Evolutionary conservation across 92 coral and sea anemone species (phyloP), one percentile per base, ranked within the genome.

Genomic region (Palythoa grandis): DNA sequence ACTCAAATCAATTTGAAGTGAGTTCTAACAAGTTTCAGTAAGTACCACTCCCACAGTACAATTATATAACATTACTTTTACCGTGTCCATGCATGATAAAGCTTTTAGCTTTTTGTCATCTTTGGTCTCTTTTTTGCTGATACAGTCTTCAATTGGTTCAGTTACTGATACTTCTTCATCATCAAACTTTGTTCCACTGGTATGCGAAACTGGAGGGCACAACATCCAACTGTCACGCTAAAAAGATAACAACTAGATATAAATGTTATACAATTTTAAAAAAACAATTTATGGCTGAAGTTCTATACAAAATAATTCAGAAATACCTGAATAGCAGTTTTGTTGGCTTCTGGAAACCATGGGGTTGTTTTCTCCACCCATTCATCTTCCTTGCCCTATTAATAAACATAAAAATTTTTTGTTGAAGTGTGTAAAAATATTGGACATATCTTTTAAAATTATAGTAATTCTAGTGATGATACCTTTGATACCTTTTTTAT

Each of bases 141-240:
- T 60, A 37, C 73, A 72, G 10, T 53, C 72, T 72, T 92, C 93
- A 19, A 53, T 83, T 22, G 50, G 75, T 20, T 57, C 85, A 22
- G 35, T 65, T 23, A 66, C 88, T 69, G 47, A 83, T 12, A 68
- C 52, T 9, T 90, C 86, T 22, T 56, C 83, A 38, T 87, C 66
- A 4, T 63, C 71, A 38, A 53, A 6, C 67, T 71, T 43, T 38
- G 43, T 19, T 50, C 57, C 88, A 80, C 89, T 84, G 9, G 7
- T 43, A 73, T 75, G 82, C 12, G 95, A 83, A 20, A 95, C 87
- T 60, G 94, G 89, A 8, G 99, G 99, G 56, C 90, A 92, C 91
- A 96, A 83, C 99, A 96, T 96, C 99, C 99, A 96, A 88, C 96
- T 87, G 25, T 96, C 97, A 29, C 98, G 95, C 96, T 96, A 70